phyloP scores from a whole-genome alignment of 2,888 invertebrate species.

The Drosophila conformis region DNA sequence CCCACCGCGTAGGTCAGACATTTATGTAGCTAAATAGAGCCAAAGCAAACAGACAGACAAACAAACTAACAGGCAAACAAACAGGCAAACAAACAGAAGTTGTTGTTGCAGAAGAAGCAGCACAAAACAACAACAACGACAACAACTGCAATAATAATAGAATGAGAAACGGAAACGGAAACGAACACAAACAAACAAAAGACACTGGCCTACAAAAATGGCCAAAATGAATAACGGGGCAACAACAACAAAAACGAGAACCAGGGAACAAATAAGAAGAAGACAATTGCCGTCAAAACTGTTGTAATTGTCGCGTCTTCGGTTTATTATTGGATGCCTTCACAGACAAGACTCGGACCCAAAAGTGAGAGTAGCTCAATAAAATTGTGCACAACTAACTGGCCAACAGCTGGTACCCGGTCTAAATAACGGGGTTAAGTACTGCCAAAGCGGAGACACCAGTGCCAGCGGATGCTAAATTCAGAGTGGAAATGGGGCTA shows the following conservation, averaged over 20 bases:
- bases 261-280: constrained; percentile 10
- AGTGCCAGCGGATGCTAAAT: not conserved
- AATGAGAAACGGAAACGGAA: constrained; percentile 46
- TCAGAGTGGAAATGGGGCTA: not conserved
- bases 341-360: not conserved
- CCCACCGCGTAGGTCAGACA: constrained; percentile 45
- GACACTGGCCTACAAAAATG: constrained; percentile 52
- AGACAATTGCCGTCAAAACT: constrained; percentile 22
- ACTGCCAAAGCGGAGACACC: not conserved
- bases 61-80: constrained; percentile 12
- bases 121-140: constrained; percentile 9
- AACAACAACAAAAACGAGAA: not conserved
- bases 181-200: constrained; percentile 11
- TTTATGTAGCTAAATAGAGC: constrained; percentile 43
- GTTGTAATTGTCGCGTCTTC: constrained; percentile 38
- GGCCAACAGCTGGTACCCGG: not conserved
- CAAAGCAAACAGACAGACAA: constrained; percentile 17
- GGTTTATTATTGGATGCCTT: constrained; percentile 16
- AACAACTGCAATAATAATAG: constrained; percentile 14
- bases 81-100: not conserved
- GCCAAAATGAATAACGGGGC: constrained; percentile 32
- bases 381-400: not conserved
- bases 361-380: not conserved
- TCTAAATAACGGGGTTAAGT: not conserved
- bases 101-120: constrained; percentile 1